A percentile compares a stretch with the other conserved stretches of the same genome.
These are phyloP conservation scores for Myiopsitta monachus DNA, from an alignment of 2,113 vertebrate species.

Conservation along the genomic window DNA sequence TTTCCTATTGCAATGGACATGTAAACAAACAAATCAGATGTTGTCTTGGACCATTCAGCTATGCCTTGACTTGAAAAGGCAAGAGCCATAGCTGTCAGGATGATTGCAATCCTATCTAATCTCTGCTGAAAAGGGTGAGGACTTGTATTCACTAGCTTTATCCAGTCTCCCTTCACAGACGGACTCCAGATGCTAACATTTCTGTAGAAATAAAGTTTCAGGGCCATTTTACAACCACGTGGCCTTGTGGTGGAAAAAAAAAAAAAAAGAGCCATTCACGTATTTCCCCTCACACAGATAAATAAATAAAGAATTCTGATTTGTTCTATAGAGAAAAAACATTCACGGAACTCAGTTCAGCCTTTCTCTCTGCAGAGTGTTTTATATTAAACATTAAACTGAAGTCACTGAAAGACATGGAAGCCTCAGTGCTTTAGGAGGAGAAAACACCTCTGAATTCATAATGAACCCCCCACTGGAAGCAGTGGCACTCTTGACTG, in stretches of 20 bases:
- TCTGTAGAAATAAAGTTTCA: background rate
- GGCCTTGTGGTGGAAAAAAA: background rate
- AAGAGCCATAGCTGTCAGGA: background rate
- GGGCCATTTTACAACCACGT: background rate
- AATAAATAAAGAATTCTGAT: background rate
- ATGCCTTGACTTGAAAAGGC: background rate
- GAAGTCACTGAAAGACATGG: background rate
- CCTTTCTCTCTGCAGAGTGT: background rate
- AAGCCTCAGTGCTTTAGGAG: background rate
- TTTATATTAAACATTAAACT: background rate
- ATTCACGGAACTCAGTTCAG: background rate
- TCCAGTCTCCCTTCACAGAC: background rate
- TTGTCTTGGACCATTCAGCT: background rate
- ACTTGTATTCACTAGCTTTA: background rate
- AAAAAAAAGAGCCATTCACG: background rate
- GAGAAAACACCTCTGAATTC: background rate
- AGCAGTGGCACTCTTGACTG: background rate
- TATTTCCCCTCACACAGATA: background rate
- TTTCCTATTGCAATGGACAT: background rate
- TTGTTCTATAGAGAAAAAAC: background rate
- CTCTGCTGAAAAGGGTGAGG: background rate
- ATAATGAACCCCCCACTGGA: background rate
- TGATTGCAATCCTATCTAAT: background rate
- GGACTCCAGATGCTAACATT: background rate
- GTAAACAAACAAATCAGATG: background rate